A percentile compares a stretch with the other conserved stretches of the same genome.
phyloP scores from a whole-genome alignment of 2,113 vertebrate species.

The Caranx melampygus region DNA sequence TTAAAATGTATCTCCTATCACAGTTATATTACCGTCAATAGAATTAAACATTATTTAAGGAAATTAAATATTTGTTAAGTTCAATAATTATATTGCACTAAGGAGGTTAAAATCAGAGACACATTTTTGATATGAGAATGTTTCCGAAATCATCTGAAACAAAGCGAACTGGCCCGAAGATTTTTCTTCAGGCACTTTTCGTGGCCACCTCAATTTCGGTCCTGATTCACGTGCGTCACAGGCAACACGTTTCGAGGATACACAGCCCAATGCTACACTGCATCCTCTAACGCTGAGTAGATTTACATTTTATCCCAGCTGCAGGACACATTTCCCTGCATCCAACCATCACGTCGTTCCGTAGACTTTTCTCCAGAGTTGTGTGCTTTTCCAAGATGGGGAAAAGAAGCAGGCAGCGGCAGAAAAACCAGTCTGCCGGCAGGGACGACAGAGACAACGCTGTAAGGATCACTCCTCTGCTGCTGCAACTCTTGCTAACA shows the following conservation, averaged over 20 bases:
- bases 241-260: constrained; percentile 56
- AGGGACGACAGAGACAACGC: constrained; percentile 82
- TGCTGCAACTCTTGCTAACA: constrained; percentile 12
- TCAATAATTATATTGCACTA: background rate
- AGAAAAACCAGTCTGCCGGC: constrained; percentile 71
- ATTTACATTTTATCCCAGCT: background rate
- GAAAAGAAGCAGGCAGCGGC: constrained; percentile 82
- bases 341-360: constrained; percentile 4
- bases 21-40: no score
- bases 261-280: background rate
- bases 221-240: constrained; percentile 75
- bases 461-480: constrained; percentile 69
- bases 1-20: no score
- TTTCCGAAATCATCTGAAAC: background rate
- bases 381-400: constrained; percentile 77
- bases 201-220: constrained; percentile 50
- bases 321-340: accelerated
- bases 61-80: no score
- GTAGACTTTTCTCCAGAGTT: constrained; percentile 60
- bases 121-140: background rate
- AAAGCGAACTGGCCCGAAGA: background rate
- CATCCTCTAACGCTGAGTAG: background rate
- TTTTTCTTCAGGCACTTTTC: constrained; percentile 62
- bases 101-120: background rate
- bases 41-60: no score